Evolutionary conservation across 2,113 vertebrate genomes (phyloP).

Genomic region (Sylvia atricapilla): DNA sequence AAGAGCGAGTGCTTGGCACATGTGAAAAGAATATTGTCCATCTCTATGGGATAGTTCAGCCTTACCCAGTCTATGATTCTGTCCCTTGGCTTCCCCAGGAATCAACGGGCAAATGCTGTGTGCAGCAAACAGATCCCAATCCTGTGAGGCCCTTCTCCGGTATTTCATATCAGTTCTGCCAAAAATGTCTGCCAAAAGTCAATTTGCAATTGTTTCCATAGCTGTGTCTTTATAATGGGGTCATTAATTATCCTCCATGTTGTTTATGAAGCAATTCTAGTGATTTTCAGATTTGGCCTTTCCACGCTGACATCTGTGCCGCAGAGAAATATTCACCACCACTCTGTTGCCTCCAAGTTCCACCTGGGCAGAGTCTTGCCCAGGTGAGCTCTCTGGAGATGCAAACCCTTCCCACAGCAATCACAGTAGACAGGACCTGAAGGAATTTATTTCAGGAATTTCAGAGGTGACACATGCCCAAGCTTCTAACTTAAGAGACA

Average conservation of each 20-base stretch:
- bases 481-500: background rate
- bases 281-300: background rate
- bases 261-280: background rate
- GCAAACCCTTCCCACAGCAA: background rate
- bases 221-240: background rate
- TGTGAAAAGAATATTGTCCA: background rate
- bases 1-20: background rate
- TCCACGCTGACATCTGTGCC: background rate
- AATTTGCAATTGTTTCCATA: constrained; percentile 5
- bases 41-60: background rate
- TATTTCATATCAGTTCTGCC: background rate
- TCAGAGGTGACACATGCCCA: background rate
- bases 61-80: background rate
- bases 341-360: background rate
- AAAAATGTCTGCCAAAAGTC: constrained; percentile 8
- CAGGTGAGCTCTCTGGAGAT: background rate
- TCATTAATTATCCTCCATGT: background rate
- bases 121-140: background rate
- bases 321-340: background rate
- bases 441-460: background rate
- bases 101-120: accelerated
- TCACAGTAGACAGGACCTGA: background rate
- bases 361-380: background rate
- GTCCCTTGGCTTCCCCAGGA: background rate
- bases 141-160: background rate